phyloP scores from a whole-genome alignment of 2,797 vertebrate genomes.

The Sebastes cheni region DNA sequence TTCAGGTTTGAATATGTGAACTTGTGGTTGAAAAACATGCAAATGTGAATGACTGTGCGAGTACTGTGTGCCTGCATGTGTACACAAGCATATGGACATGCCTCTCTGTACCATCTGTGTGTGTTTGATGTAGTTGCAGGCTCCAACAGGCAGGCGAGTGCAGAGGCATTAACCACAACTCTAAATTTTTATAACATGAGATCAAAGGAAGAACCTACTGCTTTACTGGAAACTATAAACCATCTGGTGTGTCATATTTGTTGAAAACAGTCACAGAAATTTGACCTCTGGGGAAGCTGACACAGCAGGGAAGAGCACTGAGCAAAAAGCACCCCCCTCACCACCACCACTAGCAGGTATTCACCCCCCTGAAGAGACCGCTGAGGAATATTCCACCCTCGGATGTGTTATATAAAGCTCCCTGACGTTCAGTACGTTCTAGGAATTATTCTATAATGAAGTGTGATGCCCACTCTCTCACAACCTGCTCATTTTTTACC shows the following conservation, averaged over 20 bases:
- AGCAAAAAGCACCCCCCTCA: not conserved
- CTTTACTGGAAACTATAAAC: slow-evolving; percentile 31
- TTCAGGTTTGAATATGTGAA: not conserved
- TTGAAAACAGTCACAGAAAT: slow-evolving; percentile 18
- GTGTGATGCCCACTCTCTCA: not conserved
- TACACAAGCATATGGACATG: not conserved
- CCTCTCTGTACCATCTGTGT: not conserved
- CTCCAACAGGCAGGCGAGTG: not conserved
- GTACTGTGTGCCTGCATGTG: not conserved
- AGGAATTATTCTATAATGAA: slow-evolving; percentile 16
- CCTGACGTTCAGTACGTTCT: not conserved
- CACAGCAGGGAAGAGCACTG: not conserved
- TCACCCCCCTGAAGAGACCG: not conserved
- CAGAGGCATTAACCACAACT: slow-evolving; percentile 14
- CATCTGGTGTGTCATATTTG: slow-evolving; percentile 20
- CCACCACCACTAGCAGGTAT: slow-evolving; percentile 2
- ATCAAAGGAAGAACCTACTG: slow-evolving; percentile 23
- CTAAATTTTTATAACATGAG: slow-evolving; percentile 11
- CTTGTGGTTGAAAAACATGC: not conserved
- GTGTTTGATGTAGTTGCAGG: slow-evolving; percentile 1
- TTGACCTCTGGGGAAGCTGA: slow-evolving; percentile 3
- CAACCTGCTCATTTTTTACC: not conserved
- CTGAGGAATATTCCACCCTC: slow-evolving; percentile 5
- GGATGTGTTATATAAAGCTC: slow-evolving; percentile 19
- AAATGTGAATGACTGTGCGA: slow-evolving; percentile 1